These are phyloP conservation scores for Trissolcus japonicus DNA, from an alignment of 2,888 invertebrate species.

Conservation along the genomic window DNA sequence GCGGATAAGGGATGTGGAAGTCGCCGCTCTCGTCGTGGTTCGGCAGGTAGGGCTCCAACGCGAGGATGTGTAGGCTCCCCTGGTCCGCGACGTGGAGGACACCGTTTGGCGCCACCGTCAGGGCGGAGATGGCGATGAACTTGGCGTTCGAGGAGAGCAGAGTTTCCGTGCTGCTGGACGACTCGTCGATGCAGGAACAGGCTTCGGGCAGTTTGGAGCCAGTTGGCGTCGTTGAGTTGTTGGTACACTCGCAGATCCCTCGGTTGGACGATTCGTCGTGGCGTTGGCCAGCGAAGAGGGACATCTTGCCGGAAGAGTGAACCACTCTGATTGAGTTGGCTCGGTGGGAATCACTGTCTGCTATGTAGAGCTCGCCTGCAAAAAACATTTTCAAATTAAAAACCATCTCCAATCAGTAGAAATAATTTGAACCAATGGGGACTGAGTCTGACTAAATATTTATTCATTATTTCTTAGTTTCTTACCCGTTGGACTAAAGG, in stretches of 20 bases:
- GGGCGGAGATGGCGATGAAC: slow-evolving; percentile 91
- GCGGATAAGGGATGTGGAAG: slow-evolving; percentile 95
- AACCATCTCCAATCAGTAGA: too few species aligned
- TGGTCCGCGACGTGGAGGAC: slow-evolving; percentile 97
- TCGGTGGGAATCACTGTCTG: slow-evolving; percentile 93
- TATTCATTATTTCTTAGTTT: too few species aligned
- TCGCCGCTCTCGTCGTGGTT: slow-evolving; percentile 92
- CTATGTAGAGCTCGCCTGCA: slow-evolving; percentile 90
- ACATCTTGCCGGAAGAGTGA: slow-evolving; percentile 92
- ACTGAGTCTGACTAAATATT: too few species aligned
- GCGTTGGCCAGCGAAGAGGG: slow-evolving; percentile 93
- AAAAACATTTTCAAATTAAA: too few species aligned
- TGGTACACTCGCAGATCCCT: slow-evolving; percentile 68
- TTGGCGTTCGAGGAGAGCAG: slow-evolving; percentile 92
- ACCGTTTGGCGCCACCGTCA: slow-evolving; percentile 97
- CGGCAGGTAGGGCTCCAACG: slow-evolving; percentile 90
- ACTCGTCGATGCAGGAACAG: slow-evolving; percentile 81
- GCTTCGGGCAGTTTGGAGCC: slow-evolving; percentile 75
- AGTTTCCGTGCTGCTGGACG: slow-evolving; percentile 86
- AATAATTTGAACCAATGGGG: too few species aligned
- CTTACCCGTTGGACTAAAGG: slow-evolving; percentile 86
- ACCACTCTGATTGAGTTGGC: slow-evolving; percentile 90
- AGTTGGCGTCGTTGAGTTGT: slow-evolving; percentile 67
- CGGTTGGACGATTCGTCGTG: slow-evolving; percentile 77
- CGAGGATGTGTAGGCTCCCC: slow-evolving; percentile 90